Evolutionary conservation across 2,888 invertebrate genomes (phyloP), one percentile per base, ranked within the genome.

Genomic region (Allophyes oxyacanthae): DNA sequence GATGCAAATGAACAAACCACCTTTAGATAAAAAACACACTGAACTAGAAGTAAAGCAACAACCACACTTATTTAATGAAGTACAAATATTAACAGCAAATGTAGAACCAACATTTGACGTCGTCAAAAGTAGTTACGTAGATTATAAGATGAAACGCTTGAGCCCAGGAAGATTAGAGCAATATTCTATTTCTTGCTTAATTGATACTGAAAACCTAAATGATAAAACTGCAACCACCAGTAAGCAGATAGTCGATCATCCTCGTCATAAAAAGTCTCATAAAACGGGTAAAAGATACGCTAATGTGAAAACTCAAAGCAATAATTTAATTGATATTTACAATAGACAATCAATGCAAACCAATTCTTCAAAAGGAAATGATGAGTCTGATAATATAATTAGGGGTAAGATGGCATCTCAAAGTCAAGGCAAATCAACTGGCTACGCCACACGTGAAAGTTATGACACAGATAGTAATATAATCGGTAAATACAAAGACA

Each of bases 81-180:
- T 90, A 14, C 86, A 87, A 79, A 77, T 90, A 66, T 73, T 89
- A 30, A 73, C 86, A 4, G 85, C 84, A 14, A 83, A 75, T 64
- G 49, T 85, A 33, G 85, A 88, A 58, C 83, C 86, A 6, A 64
- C 78, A 38, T 84, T 86, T 61, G 81, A 87, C 48, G 80, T 77
- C 45, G 72, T 84, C 1, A 86, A 67, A 79, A 86, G 52, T 54
- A 80, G 67, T 51, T 90, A 91, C 66, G 62, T 84, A 20, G 82
- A 84, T 69, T 85, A 88, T 62, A 92, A 91, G 82, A 71, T 87
- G 43, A 84, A 87, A 62, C 73, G 75, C 50, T 77, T 92, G 8
- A 75, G 83, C 42, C 69, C 67, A 13, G 81, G 88, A 14, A 79
- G 61, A 40, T 55, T 90, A 37, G 87, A 92, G 71, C 84, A 86